These are phyloP conservation scores for Parazoanthus darwini DNA, from an alignment of 92 coral and sea anemone species.

Conservation along the genomic window DNA sequence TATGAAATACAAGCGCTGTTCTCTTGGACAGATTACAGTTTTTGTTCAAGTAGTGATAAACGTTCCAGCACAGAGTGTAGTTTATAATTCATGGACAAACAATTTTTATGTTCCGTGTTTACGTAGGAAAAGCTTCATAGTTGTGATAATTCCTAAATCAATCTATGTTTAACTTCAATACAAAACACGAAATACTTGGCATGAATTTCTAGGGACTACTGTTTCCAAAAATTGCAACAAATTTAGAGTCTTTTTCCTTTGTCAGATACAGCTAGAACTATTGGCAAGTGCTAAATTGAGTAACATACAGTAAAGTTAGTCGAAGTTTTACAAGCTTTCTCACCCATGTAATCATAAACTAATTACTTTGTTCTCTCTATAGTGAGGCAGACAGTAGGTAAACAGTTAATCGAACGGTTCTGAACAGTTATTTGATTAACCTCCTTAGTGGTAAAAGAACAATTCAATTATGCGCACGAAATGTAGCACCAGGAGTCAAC, in stretches of 20 bases:
- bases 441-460: not conserved
- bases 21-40: no score
- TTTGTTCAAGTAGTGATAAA: no score
- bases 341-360: not conserved
- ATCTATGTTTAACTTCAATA: not conserved
- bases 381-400: not conserved
- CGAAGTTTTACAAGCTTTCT: not conserved
- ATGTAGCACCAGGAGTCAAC: not conserved
- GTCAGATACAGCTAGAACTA: not conserved
- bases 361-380: not conserved
- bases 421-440: slow-evolving; percentile 6
- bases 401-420: not conserved
- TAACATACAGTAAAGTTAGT: not conserved
- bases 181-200: not conserved
- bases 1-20: no score
- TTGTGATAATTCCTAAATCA: slow-evolving; percentile 3
- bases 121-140: not conserved
- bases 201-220: not conserved
- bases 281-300: not conserved
- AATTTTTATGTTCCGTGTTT: slow-evolving; percentile 4
- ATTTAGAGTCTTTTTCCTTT: no score
- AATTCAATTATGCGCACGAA: not conserved
- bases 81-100: no score
- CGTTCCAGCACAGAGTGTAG: not conserved
- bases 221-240: not conserved